phyloP scores from a whole-genome alignment of 2,797 vertebrate species.

The Peromyscus melanophrys region DNA sequence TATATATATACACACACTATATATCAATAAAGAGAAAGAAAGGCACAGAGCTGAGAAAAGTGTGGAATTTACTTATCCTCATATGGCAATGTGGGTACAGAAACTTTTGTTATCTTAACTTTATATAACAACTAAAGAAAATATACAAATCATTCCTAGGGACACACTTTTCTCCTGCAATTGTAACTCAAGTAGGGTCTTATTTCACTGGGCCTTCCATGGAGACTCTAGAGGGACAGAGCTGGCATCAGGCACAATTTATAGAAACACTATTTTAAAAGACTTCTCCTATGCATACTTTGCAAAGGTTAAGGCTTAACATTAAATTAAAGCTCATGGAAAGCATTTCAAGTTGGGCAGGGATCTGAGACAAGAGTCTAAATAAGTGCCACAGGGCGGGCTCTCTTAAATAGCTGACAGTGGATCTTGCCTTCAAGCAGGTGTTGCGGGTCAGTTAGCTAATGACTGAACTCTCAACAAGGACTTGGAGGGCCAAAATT shows the following conservation, averaged over 20 bases:
- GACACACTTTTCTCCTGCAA: constrained; percentile 56
- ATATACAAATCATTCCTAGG: neutral
- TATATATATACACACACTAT: neutral
- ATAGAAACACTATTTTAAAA: constrained; percentile 83
- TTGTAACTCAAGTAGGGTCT: constrained; percentile 27
- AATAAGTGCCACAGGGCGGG: constrained; percentile 64
- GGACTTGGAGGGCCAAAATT: constrained; percentile 78
- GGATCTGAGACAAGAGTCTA: constrained; percentile 82
- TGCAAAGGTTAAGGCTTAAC: constrained; percentile 80
- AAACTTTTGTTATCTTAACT: constrained; percentile 42
- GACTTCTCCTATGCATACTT: constrained; percentile 75
- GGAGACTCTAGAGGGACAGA: neutral
- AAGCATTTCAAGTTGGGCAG: constrained; percentile 84
- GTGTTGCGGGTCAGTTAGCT: constrained; percentile 74
- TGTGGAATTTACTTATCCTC: constrained; percentile 45
- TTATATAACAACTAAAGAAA: constrained; percentile 56
- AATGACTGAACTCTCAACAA: constrained; percentile 75
- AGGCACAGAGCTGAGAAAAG: neutral
- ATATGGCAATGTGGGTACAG: neutral
- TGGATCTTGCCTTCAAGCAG: constrained; percentile 72
- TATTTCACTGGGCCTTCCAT: neutral
- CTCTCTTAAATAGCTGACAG: constrained; percentile 76
- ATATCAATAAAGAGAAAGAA: constrained; percentile 16
- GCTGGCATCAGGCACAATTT: constrained; percentile 67
- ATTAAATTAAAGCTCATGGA: constrained; percentile 81